Evolutionary conservation across 2,113 vertebrate species (phyloP), one percentile per base, ranked within the genome.

Genomic region (Corythornis madagascariensis): DNA sequence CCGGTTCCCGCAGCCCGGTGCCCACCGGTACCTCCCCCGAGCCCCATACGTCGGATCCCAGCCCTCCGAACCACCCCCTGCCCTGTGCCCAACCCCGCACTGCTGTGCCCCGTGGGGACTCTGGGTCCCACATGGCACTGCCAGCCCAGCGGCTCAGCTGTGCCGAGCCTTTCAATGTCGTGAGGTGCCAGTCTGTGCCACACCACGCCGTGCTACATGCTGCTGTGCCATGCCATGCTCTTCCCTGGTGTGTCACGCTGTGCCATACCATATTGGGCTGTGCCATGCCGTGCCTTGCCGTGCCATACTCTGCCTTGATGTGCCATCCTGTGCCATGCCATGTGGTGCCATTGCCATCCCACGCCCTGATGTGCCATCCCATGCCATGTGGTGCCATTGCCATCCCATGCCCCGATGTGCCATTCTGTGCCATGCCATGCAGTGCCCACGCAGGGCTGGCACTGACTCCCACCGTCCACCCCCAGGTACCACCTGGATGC

Each of bases 401-500:
- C 9, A 38, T 38, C 4, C 10, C 38, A 10, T 38, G 4, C 38
- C 38, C 9, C 9, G 38, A 38, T 1, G 4, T 35, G 47, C 57
- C 21, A 6, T 16, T 16, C 28, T 16, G 5, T 12, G 13, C 11
- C 11, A 2, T 5, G 10, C 26, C 52, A 15, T 14, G 11, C 33
- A 2, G 7, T 13, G 35, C 33, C 29, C 17, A 4, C 2, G 33
- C 16, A 1, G 1, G 10, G 7, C 56, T 1, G 2, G 4, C 33
- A 2, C 61, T 43, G 15, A 75, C 38, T 16, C 12, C 25, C 15
- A 4, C 13, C 26, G 16, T 31, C 59, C 59, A 24, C 33, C 59
- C 59, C 42, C 76, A 99, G 99, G 98, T 26, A 99, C 98, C 63
- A 98, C 98, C 2, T 99, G 99, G 99, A 98, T 98, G 98, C 98